Percentiles rank a stretch among this genome's conserved stretches.
These are phyloP conservation scores for Chloropsis hardwickii DNA, from an alignment of 2,113 vertebrate species.

Conservation along the genomic window DNA sequence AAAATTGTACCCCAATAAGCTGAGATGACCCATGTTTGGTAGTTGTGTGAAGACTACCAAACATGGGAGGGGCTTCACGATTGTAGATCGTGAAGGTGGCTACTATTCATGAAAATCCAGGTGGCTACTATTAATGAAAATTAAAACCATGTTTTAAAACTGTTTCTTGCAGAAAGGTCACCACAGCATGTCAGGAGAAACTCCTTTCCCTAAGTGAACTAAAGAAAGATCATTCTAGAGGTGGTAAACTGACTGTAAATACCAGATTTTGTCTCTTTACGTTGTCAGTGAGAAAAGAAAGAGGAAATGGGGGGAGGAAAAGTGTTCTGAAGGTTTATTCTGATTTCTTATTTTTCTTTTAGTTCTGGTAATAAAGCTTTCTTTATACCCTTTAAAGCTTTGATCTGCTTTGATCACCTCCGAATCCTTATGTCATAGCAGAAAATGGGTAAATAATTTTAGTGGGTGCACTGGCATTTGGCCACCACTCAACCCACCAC, in stretches of 20 bases:
- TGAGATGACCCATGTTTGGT: neutral
- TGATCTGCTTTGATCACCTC: neutral
- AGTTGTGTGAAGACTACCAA: neutral
- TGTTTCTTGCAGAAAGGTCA: neutral
- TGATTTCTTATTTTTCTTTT: neutral
- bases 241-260: neutral
- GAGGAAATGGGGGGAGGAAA: neutral
- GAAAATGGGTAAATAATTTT: neutral
- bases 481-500: neutral
- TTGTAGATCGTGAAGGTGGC: too few relatives aligned
- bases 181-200: neutral
- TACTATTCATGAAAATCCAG: too few relatives aligned
- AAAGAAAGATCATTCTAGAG: neutral
- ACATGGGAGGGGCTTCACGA: rapidly evolving
- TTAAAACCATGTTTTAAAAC: neutral
- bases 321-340: neutral
- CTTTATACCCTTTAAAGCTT: neutral
- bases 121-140: neutral
- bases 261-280: neutral
- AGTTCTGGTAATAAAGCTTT: neutral
- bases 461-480: neutral
- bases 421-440: neutral
- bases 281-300: neutral
- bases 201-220: neutral
- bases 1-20: neutral